phyloP scores from a whole-genome alignment of 2,797 vertebrate species.

The Tokudaia tokunoshimensis region DNA sequence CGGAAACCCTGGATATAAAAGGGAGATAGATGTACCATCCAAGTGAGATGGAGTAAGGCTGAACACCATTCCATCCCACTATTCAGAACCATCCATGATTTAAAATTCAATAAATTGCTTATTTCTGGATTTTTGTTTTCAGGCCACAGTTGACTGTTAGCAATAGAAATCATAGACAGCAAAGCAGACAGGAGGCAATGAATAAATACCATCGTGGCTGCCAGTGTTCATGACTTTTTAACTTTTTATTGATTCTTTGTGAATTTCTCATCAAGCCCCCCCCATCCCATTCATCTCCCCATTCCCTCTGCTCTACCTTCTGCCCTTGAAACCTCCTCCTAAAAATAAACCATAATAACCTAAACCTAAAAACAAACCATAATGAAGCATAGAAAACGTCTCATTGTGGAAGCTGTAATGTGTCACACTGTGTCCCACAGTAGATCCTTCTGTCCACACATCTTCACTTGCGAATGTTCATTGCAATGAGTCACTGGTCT shows the following conservation, averaged over 20 bases:
- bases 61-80: neutral
- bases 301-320: neutral
- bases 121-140: neutral
- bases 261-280: neutral
- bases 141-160: neutral
- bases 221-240: neutral
- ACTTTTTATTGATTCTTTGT: neutral
- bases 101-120: neutral
- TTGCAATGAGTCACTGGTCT: neutral
- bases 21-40: neutral
- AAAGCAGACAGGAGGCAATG: neutral
- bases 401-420: neutral
- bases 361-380: neutral
- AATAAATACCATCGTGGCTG: neutral
- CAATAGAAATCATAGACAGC: neutral
- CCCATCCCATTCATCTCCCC: neutral
- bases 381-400: neutral
- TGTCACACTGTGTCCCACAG: neutral
- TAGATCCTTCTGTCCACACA: neutral
- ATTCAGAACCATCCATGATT: neutral
- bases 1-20: neutral
- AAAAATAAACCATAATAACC: neutral
- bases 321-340: neutral
- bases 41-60: neutral
- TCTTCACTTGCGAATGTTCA: neutral